Base-by-base conservation (phyloP, 2,113 vertebrate genomes). In the Phrynosoma blainvillii region DNA sequence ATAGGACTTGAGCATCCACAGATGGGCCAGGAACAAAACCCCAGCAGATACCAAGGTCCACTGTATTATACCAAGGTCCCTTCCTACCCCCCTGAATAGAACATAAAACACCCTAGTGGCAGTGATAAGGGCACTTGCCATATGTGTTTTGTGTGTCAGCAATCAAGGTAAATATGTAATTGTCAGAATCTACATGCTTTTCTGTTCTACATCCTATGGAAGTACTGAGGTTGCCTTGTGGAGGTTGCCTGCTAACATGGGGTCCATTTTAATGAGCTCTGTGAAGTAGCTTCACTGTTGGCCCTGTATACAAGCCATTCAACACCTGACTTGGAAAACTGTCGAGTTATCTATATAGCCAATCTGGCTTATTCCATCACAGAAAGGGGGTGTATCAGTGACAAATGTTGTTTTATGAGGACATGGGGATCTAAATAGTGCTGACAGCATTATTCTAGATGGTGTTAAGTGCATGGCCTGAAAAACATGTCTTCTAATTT, bases 401-500 rank as follows among this genome's bases (percentile, higher is more conserved):
- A 86, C 74, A 13, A 42, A 10, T 36, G 2, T 8, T 20, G 73
- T 79, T 16, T 86, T 89, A 47, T 20, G 71, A 93, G 71, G 90
- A n/a, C 0, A 1, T 75, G 73, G 86, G 5, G 0, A 54, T 89
- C 76, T 82, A 83, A 90, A 88, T 40, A 88, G 65, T 73, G 84
- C 78, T 89, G 73, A 91, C 93, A 94, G 89, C 71, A 91, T 93
- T 88, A 89, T 82, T 93, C 7, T 87, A 93, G 92, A 70, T 89
- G 84, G 52, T 88, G 90, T 87, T 93, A 94, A 93, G 92, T 90
- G 92, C 91, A 94, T 91, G 91, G 91, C 90, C 91, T 91, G 79
- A 89, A 91, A 85, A 90, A 75, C n/a, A 25, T 89, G 92, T 93
- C 92, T 87, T 92, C 76, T 0, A 92, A 94, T 96, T 94, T 95